Percentiles rank a stretch among this genome's conserved stretches.
phyloP scores from a whole-genome alignment of 2,888 invertebrate genomes.

The Clostera curtula region DNA sequence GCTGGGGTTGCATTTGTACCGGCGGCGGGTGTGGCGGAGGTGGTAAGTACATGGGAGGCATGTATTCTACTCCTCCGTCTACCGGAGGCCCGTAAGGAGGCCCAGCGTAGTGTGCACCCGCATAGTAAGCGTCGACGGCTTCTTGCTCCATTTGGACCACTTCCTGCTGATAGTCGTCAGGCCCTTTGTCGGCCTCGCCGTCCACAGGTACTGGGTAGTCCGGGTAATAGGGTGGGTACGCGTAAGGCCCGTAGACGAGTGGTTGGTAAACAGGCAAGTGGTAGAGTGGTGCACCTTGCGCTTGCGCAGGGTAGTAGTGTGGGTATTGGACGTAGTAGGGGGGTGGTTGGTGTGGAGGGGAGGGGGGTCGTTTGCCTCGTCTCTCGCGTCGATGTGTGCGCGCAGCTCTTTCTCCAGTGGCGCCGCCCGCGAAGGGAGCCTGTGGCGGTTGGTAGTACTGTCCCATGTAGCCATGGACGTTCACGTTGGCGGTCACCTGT shows the following conservation, averaged over 20 bases:
- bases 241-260: constrained; percentile 59
- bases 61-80: constrained; percentile 56
- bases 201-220: constrained; percentile 65
- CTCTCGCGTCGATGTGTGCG: constrained; percentile 50
- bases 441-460: constrained; percentile 68
- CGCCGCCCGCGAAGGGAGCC: constrained; percentile 50
- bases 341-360: constrained; percentile 50
- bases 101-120: constrained; percentile 50
- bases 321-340: constrained; percentile 64
- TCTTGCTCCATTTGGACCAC: constrained; percentile 69
- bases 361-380: constrained; percentile 51
- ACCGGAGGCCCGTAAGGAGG: constrained; percentile 55
- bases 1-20: constrained; percentile 45
- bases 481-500: constrained; percentile 81
- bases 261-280: constrained; percentile 70
- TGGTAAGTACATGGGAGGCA: constrained; percentile 59
- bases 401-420: constrained; percentile 50
- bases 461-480: constrained; percentile 78
- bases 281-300: constrained; percentile 70
- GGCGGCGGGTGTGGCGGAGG: constrained; percentile 51
- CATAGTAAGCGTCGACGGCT: constrained; percentile 65
- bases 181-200: constrained; percentile 59
- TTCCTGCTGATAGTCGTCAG: constrained; percentile 63
- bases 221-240: constrained; percentile 64
- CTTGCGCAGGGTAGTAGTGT: constrained; percentile 67